These are phyloP conservation scores for Alces alces DNA, from an alignment of 2,113 vertebrate genomes.

Conservation along the genomic window DNA sequence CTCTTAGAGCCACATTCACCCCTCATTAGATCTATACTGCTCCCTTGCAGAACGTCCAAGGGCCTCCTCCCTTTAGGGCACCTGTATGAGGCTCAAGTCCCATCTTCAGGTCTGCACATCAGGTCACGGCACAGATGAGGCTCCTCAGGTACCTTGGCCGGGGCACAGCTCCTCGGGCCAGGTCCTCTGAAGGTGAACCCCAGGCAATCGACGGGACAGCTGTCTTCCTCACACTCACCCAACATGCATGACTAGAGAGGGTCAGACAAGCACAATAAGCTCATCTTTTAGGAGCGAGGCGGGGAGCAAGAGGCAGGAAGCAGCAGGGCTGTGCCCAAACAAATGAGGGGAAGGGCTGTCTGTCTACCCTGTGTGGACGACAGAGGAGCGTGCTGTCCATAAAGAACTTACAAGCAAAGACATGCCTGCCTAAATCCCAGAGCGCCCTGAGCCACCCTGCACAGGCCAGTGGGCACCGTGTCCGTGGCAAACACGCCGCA, in stretches of 20 bases:
- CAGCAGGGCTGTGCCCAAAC: not conserved
- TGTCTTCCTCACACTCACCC: not conserved
- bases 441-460: not conserved
- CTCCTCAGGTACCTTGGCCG: not conserved
- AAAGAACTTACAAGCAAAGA: not conserved
- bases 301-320: no score
- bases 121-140: not conserved
- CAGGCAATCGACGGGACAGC: not conserved
- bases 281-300: not conserved
- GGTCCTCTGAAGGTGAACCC: not conserved
- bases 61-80: not conserved
- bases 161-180: accelerated
- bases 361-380: accelerated
- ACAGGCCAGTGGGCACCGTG: no score
- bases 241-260: not conserved
- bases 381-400: not conserved
- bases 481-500: not conserved
- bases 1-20: not conserved
- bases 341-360: not conserved
- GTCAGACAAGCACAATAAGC: not conserved
- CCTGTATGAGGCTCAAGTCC: not conserved
- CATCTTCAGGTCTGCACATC: not conserved
- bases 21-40: not conserved
- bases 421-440: not conserved
- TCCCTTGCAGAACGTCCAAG: not conserved